Evolutionary conservation across 2,113 vertebrate genomes (phyloP).

Genomic region (Syngnathus floridae): DNA sequence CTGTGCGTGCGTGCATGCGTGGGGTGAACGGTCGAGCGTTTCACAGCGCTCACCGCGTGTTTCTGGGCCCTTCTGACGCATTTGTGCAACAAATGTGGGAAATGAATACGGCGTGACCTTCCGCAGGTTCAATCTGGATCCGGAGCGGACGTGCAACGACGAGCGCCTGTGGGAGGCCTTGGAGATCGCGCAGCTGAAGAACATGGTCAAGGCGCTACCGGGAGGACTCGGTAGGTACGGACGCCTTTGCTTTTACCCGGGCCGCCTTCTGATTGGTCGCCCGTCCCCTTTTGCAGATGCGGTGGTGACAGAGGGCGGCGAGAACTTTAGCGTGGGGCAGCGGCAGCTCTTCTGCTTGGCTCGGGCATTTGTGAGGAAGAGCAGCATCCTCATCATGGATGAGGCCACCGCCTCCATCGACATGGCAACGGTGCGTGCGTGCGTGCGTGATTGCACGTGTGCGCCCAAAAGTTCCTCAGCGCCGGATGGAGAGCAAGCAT

Average conservation of each 20-base stretch:
- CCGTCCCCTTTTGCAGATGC: slow-evolving; percentile 70
- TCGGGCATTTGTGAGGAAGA: slow-evolving; percentile 93
- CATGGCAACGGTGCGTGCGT: slow-evolving; percentile 89
- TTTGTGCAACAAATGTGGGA: neutral
- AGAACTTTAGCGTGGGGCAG: slow-evolving; percentile 97
- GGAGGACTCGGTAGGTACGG: slow-evolving; percentile 90
- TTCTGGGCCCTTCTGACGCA: neutral
- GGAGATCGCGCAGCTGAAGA: slow-evolving; percentile 96
- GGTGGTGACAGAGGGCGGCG: slow-evolving; percentile 89
- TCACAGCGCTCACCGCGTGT: neutral
- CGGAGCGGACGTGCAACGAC: slow-evolving; percentile 86
- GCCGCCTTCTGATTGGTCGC: slow-evolving; percentile 1
- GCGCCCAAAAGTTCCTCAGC: neutral
- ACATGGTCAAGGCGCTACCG: slow-evolving; percentile 90
- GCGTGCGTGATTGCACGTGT: neutral
- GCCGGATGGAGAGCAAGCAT: neutral
- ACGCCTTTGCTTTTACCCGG: neutral
- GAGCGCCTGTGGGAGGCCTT: slow-evolving; percentile 95
- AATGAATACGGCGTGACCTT: neutral
- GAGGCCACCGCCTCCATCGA: slow-evolving; percentile 98
- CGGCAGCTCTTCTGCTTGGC: slow-evolving; percentile 95
- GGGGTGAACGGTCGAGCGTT: neutral
- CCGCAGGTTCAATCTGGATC: slow-evolving; percentile 92
- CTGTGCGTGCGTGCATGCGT: slow-evolving; percentile 12
- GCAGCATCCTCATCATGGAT: slow-evolving; percentile 97